These are phyloP conservation scores for Watsonalla cultraria DNA, from an alignment of 2,888 invertebrate genomes.

Conservation along the genomic window DNA sequence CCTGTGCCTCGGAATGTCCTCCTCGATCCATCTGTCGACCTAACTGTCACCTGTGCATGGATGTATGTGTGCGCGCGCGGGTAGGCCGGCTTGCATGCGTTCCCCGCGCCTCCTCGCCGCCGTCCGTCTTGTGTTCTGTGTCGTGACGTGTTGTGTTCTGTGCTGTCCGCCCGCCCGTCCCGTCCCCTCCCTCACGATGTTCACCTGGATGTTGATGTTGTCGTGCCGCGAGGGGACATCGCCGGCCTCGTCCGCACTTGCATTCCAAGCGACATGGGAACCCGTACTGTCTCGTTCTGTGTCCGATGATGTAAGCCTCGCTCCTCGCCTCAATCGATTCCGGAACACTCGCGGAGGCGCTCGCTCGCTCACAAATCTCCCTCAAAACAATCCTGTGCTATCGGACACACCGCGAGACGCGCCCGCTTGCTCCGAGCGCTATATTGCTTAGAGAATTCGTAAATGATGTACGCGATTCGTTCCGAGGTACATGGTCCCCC, in stretches of 20 bases:
- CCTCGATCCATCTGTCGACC: constrained; percentile 72
- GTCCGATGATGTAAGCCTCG: constrained; percentile 36
- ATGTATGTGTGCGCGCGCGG: constrained; percentile 60
- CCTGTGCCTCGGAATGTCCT: constrained; percentile 81
- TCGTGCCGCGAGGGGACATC: constrained; percentile 50
- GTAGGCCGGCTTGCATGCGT: constrained; percentile 66
- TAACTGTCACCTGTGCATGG: constrained; percentile 71
- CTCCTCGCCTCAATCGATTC: constrained; percentile 32
- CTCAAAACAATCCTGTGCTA: constrained; percentile 18
- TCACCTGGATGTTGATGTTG: constrained; percentile 58
- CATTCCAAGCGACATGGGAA: constrained; percentile 80
- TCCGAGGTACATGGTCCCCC: constrained; percentile 80
- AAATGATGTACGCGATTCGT: constrained; percentile 71
- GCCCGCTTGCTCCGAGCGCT: constrained; percentile 48
- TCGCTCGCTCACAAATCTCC: constrained; percentile 18
- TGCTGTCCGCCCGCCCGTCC: constrained; percentile 59
- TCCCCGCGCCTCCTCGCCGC: constrained; percentile 45
- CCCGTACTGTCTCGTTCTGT: constrained; percentile 59
- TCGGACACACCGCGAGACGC: constrained; percentile 50
- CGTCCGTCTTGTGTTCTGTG: constrained; percentile 73
- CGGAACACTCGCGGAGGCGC: constrained; percentile 24
- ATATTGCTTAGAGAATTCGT: constrained; percentile 50
- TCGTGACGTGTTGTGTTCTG: constrained; percentile 75
- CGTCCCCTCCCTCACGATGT: constrained; percentile 53
- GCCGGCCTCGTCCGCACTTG: constrained; percentile 65